A percentile compares a stretch with the other conserved stretches of the same genome.
phyloP scores from a whole-genome alignment of 1,140 invertebrate species.

The Drosophila nigrodunni region DNA sequence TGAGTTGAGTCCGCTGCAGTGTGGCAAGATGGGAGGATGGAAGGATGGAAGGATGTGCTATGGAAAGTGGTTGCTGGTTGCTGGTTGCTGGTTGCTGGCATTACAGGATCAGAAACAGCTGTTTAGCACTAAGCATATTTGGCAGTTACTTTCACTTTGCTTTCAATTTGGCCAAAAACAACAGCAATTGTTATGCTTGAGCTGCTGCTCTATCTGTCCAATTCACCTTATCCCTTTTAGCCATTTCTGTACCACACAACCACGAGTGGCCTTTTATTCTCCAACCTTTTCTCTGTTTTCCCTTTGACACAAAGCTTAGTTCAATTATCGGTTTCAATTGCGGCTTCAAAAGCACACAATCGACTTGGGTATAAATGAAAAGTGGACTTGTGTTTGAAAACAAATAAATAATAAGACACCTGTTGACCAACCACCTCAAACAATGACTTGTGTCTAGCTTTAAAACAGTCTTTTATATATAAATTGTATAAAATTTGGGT shows the following conservation, averaged over 20 bases:
- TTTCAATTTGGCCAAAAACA: conserved; percentile 13
- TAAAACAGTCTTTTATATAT: too few species aligned
- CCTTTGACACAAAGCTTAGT: conserved; percentile 17
- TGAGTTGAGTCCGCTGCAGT: neutral
- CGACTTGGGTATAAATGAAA: conserved; percentile 52
- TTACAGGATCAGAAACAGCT: conserved; percentile 51
- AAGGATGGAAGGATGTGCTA: neutral
- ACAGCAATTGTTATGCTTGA: conserved; percentile 49
- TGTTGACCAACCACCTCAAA: too few species aligned
- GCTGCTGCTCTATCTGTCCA: neutral
- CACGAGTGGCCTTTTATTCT: neutral
- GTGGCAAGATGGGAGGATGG: neutral
- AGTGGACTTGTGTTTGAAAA: too few species aligned
- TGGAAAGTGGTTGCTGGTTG: neutral
- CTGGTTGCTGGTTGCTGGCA: neutral
- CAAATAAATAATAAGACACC: too few species aligned
- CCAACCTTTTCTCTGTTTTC: conserved; percentile 46
- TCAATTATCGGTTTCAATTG: conserved; percentile 54
- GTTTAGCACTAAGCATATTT: conserved; percentile 61
- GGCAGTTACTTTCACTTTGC: conserved; percentile 46
- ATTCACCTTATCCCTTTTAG: neutral
- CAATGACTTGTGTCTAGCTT: too few species aligned
- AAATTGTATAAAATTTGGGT: too few species aligned
- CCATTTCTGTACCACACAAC: neutral
- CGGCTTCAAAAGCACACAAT: conserved; percentile 4